A percentile compares a stretch with the other conserved stretches of the same genome.
phyloP scores from a whole-genome alignment of 1,140 invertebrate genomes.

The Pachyrhynchus sulphureomaculatus region DNA sequence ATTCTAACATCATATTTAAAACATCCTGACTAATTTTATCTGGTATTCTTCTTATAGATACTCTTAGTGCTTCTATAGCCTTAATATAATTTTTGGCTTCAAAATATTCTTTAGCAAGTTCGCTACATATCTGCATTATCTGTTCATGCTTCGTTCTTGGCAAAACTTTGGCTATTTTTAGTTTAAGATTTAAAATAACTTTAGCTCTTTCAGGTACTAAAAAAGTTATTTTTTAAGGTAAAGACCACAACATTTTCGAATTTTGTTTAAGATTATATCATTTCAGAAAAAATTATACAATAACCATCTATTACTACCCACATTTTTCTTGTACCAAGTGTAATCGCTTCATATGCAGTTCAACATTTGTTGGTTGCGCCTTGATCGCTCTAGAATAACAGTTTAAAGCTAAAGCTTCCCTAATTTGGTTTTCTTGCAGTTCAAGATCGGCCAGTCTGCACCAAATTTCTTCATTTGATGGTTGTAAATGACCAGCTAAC shows the following conservation, averaged over 20 bases:
- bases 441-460: slow-evolving; percentile 77
- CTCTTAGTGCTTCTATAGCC: slow-evolving; percentile 74
- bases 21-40: slow-evolving; percentile 69
- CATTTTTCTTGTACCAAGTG: slow-evolving; percentile 49
- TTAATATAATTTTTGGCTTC: slow-evolving; percentile 70
- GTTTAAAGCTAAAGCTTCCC: slow-evolving; percentile 69
- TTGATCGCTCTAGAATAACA: slow-evolving; percentile 83
- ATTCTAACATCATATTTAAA: slow-evolving; percentile 81
- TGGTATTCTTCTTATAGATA: slow-evolving; percentile 71
- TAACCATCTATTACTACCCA: slow-evolving; percentile 16
- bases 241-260: too few relatives aligned
- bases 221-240: slow-evolving; percentile 1
- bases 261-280: too few relatives aligned
- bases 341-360: slow-evolving; percentile 72
- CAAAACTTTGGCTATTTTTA: slow-evolving; percentile 67
- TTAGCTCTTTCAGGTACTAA: slow-evolving; percentile 3
- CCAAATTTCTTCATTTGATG: slow-evolving; percentile 83
- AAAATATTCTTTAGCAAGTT: slow-evolving; percentile 74
- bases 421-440: slow-evolving; percentile 69
- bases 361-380: slow-evolving; percentile 66
- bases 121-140: slow-evolving; percentile 75
- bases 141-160: slow-evolving; percentile 61
- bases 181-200: slow-evolving; percentile 67
- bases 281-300: too few relatives aligned
- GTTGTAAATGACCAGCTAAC: slow-evolving; percentile 83